Evolutionary conservation across 2,797 vertebrate genomes (phyloP), one percentile per base, ranked within the genome.

Genomic region (Glyptemys insculpta): DNA sequence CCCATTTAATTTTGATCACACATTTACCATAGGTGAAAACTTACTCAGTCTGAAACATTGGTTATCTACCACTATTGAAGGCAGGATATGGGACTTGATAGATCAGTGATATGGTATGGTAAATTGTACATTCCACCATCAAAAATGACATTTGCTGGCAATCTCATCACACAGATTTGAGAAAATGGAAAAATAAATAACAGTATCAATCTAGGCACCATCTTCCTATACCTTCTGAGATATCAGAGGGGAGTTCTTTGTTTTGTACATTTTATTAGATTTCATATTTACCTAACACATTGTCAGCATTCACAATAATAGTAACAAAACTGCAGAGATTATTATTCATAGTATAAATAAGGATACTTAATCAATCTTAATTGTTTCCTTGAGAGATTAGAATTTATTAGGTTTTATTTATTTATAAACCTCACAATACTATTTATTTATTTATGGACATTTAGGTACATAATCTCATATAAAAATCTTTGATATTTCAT

Each of bases 301-400:
- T 92, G 95, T 65, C 91, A 93, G 91, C 81, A 87, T 34, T 97
- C 97, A 95, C 62, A 95, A 97, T 97, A 97, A 96, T 79, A 81
- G 65, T 49, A 95, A 79, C 65, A 92, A 87, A 95, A 95, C 89
- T 91, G 65, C 47, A 86, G 79, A 93, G 83, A 68, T 57, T 94
- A 88, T 82, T 96, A 94, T 91, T 94, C 93, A 92, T 96, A 91
- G 79, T 62, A 74, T 85, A 94, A 96, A 97, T 96, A 96, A 94
- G 92, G 93, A 47, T 79, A 88, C 93, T 95, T 88, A 91, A 88
- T 96, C 94, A 95, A 83, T 92, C 85, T 76, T 93, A 96, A 94
- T 81, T 83, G 81, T 83, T 94, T 95, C 65, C 92, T 96, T 97
- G 83, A 92, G 50, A 52, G 81, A 91, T 53, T 78, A 90, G 90